These are phyloP conservation scores for Halcyon badia DNA, from an alignment of 2,797 vertebrate species.

Conservation along the genomic window DNA sequence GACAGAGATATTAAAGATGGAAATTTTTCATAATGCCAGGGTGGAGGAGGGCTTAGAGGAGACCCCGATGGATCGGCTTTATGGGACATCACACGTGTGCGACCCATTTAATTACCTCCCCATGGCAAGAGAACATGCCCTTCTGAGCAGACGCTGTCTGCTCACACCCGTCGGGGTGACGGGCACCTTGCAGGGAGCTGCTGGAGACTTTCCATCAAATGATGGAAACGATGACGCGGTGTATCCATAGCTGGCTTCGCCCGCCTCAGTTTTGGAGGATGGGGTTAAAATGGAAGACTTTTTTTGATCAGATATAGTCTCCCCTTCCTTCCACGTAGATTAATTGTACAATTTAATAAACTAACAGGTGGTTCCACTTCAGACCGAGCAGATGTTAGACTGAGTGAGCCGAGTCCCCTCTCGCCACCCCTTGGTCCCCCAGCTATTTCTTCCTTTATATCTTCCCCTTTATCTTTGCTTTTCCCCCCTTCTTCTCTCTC, in stretches of 20 bases:
- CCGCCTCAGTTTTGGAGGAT: background rate
- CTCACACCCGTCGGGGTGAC: background rate
- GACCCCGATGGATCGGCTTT: background rate
- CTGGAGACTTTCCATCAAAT: constrained; percentile 28
- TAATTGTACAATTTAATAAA: constrained; percentile 82
- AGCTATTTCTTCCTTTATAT: constrained; percentile 71
- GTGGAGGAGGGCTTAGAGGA: background rate
- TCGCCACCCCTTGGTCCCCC: constrained; percentile 56
- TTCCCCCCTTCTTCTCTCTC: constrained; percentile 20
- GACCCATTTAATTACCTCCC: background rate
- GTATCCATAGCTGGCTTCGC: background rate
- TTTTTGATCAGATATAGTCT: constrained; percentile 58
- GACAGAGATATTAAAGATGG: background rate
- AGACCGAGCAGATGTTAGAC: constrained; percentile 78
- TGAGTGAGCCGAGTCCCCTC: constrained; percentile 73
- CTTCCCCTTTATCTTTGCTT: constrained; percentile 51
- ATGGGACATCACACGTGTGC: rapidly evolving
- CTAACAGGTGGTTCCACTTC: constrained; percentile 84
- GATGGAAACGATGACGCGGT: background rate
- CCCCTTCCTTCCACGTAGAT: constrained; percentile 77
- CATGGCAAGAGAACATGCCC: rapidly evolving
- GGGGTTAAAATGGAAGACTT: constrained; percentile 25
- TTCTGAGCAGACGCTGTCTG: background rate
- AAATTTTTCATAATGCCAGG: background rate
- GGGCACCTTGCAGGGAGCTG: background rate